Evolutionary conservation across 1,140 invertebrate species (phyloP), one percentile per base, ranked within the genome.

Genomic region (Tetramorium alpestre): DNA sequence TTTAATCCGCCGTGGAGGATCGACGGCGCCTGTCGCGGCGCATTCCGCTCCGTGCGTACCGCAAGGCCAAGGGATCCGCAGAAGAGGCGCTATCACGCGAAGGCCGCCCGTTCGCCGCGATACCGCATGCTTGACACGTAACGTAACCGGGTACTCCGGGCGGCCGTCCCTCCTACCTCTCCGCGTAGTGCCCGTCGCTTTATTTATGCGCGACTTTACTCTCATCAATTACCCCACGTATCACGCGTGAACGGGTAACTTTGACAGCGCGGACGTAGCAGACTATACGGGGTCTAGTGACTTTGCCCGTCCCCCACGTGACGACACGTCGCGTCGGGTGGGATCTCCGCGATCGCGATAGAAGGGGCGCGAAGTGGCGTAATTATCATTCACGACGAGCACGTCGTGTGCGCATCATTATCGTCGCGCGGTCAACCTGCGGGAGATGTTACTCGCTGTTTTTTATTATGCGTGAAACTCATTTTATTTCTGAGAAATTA

Each of bases 221-320:
- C 44, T 80, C 47, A 58, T 33, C 84, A 65, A 87, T 87, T 82
- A 88, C 33, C 85, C 58, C 51, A 54, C 51, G 51, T 54, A 78
- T 47, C 60, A 89, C 80, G 62, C 49, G 69, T 76, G 62, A 91
- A 89, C 70, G 60, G 41, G 28, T 87, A 85, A 58, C 41, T 91
- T 91, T 91, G 90, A 91, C 90, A 91, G 90, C 89, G 58, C 89
- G 58, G 72, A 85, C 77, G 81, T 90, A 91, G 90, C 90, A 91
- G 90, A 91, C 90, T 82, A 73, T 88, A 54, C 51, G 51, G 18
- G 16, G 5, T 11, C 87, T 91, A 87, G 90, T 89, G 51, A 89
- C 41, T 91, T 91, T 91, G 85, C 54, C 10, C 11, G 44, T 75
- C 47, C 28, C 70, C 33, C 28, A 51, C 47, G 44, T 47, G 16